Evolutionary conservation across 2,888 invertebrate species (phyloP), one percentile per base, ranked within the genome.

Genomic region (Drosophila merina): DNA sequence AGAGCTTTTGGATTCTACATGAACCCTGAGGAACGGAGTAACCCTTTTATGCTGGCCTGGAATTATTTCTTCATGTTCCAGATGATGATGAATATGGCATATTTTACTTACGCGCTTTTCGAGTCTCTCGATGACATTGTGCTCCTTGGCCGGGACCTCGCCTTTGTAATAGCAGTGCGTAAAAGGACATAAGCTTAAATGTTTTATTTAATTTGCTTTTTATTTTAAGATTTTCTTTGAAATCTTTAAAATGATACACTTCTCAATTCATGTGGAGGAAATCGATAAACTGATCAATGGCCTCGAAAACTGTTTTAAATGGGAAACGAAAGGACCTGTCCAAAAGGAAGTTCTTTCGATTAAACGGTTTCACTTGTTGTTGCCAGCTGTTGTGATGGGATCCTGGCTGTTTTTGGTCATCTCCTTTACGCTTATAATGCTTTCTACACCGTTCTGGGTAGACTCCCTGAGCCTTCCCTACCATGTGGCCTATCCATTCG

Each of bases 251-350:
- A 42, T 51, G 28, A 9, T 63, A 2, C 75, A 14, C n/a, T 26
- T 63, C 0, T 26, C 42, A 5, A 25, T 63, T 0, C 10, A 47
- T 20, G 64, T 57, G n/a, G 57, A 82, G 42, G 25, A 51, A 0
- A 10, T 76, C 0, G 79, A 79, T 10, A 44, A 49, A n/a, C n/a
- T 79, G 14, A n/a, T 82, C 12, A 42, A 57, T 26, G 52, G 31
- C 0, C 14, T 79, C 3, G 72, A 82, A 7, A 40, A 44, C 1
- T 56, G 3, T 1, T 59, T 71, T 40, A 26, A 20, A 7, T 31
- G 50, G 12, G 4, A 3, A 4, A 28, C 8, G 7, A 38, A 3
- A 4, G 42, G 57, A 0, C 20, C 57, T 0, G 42, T 10, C 0
- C 42, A 10, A 0, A 3, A n/a, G 9, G 47, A 14, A 26, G 69